These are phyloP conservation scores for Pararge aegeria DNA, from an alignment of 1,140 invertebrate genomes.

Conservation along the genomic window DNA sequence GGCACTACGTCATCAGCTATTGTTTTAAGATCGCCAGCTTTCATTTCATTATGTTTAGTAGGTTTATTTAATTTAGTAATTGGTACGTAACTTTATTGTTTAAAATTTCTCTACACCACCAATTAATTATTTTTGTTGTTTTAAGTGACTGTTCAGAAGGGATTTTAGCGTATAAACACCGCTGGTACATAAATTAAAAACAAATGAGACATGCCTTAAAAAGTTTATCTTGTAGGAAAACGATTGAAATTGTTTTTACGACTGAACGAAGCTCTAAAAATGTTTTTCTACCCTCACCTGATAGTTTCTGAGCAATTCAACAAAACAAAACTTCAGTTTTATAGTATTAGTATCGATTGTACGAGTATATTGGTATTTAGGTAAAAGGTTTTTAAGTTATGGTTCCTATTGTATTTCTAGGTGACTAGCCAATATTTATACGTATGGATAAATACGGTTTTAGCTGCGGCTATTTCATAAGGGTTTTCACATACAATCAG, in stretches of 20 bases:
- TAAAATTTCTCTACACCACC: slow-evolving; percentile 8
- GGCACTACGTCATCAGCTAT: slow-evolving; percentile 44
- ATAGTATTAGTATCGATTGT: too few species aligned
- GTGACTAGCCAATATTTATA: background rate
- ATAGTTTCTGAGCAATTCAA: too few species aligned
- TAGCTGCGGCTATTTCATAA: background rate
- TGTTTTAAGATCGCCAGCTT: slow-evolving; percentile 24
- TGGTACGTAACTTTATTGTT: slow-evolving; percentile 34
- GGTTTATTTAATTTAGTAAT: slow-evolving; percentile 45
- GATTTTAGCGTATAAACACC: background rate
- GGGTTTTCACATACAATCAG: background rate
- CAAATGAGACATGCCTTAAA: too few species aligned
- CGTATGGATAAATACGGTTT: background rate
- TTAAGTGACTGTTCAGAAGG: background rate
- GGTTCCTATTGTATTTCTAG: background rate
- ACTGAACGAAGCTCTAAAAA: too few species aligned
- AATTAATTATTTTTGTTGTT: background rate
- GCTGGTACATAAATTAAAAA: too few species aligned
- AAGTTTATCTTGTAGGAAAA: too few species aligned
- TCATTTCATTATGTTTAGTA: slow-evolving; percentile 38
- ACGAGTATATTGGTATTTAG: background rate
- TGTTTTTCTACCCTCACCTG: too few species aligned
- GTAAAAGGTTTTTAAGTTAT: background rate
- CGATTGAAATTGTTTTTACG: too few species aligned
- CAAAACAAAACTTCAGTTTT: too few species aligned